Base-by-base conservation (phyloP, 2,888 invertebrate species). In the Chrysina gloriosa region DNA sequence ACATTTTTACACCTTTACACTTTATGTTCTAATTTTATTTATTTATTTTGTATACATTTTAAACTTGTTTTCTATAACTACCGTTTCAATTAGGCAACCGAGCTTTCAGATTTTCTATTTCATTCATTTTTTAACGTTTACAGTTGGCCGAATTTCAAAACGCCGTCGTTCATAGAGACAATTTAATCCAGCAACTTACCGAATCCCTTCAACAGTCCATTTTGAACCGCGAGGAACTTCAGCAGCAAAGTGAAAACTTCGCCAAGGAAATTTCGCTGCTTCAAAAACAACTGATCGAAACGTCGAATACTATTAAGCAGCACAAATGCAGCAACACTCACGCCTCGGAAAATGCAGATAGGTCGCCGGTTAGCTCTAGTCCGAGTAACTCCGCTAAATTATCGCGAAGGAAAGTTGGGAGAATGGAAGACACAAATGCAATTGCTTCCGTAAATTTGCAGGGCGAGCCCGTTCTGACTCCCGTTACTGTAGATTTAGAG, bases 61-160 rank as follows among this genome's bases (percentile, higher is more conserved):
- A n/a, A n/a, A n/a, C n/a, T n/a, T n/a, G n/a, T n/a, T n/a, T n/a
- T n/a, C n/a, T n/a, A n/a, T n/a, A n/a, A n/a, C n/a, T n/a, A n/a
- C n/a, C n/a, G n/a, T n/a, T n/a, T n/a, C n/a, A n/a, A n/a, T n/a
- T n/a, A n/a, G n/a, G n/a, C n/a, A n/a, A n/a, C n/a, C n/a, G n/a
- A n/a, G n/a, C n/a, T n/a, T n/a, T n/a, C n/a, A n/a, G n/a, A n/a
- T n/a, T n/a, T n/a, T n/a, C n/a, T n/a, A n/a, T n/a, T n/a, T n/a
- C n/a, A n/a, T n/a, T 39, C 34, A 61, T 45, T 63, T 36, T 65
- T 68, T 72, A 70, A 63, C 65, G 78, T 23, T 86, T 86, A 79
- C 83, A 92, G 92, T 86, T 91, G 77, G 86, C 89, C 80, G 91
- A 93, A 82, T 91, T 90, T 81, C 90, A 92, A 81, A 86, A 85